These are phyloP conservation scores for Phyllotis vaccarum DNA, from an alignment of 2,797 vertebrate genomes.

Conservation along the genomic window DNA sequence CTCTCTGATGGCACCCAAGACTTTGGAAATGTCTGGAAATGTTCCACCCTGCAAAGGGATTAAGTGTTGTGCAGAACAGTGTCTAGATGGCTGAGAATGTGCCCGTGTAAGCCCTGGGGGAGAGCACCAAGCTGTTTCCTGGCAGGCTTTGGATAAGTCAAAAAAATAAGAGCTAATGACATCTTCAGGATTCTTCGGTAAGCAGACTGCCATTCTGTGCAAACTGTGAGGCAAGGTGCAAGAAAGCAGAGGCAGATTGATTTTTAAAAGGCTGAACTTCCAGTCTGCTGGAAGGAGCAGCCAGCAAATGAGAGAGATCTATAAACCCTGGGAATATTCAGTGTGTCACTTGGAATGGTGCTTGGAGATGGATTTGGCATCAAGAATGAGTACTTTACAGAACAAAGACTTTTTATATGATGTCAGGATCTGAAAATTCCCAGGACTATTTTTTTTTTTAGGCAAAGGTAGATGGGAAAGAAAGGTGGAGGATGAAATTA, in stretches of 20 bases:
- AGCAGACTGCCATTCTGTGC: slow-evolving; percentile 15
- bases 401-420: slow-evolving; percentile 73
- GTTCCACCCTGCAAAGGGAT: neutral
- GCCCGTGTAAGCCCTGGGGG: neutral
- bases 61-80: neutral
- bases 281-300: slow-evolving; percentile 49
- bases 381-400: slow-evolving; percentile 25
- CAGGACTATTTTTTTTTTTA: slow-evolving; percentile 46
- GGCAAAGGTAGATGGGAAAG: slow-evolving; percentile 60
- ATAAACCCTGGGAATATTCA: neutral
- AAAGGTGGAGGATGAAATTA: slow-evolving; percentile 75
- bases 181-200: slow-evolving; percentile 7
- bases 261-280: slow-evolving; percentile 68
- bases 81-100: neutral
- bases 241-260: slow-evolving; percentile 30
- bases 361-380: neutral
- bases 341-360: neutral
- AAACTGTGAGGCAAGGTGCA: slow-evolving; percentile 9
- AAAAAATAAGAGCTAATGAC: slow-evolving; percentile 71
- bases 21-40: neutral
- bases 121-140: neutral
- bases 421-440: slow-evolving; percentile 73
- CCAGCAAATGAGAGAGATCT: slow-evolving; percentile 62
- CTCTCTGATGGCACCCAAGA: neutral
- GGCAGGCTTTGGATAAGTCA: slow-evolving; percentile 29